A percentile compares a stretch with the other conserved stretches of the same genome.
These are phyloP conservation scores for Probosciger aterrimus DNA, from an alignment of 2,113 vertebrate genomes.

Conservation along the genomic window DNA sequence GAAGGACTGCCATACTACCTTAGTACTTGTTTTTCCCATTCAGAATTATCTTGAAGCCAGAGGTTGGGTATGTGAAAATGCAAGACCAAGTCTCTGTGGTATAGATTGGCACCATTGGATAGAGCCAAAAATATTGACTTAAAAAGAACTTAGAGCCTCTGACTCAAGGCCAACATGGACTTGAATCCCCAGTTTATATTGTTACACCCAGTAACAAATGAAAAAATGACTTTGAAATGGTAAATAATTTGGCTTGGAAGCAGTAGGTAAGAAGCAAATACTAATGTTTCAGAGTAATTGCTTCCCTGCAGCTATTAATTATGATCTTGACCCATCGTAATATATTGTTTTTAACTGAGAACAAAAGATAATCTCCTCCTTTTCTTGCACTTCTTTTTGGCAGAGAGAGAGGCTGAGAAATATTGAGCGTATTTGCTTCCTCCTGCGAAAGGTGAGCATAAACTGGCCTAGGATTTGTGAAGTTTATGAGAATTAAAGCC, in stretches of 20 bases:
- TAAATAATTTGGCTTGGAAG: background rate
- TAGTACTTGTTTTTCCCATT: background rate
- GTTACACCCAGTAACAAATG: background rate
- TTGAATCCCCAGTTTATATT: background rate
- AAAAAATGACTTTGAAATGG: background rate
- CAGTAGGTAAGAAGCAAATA: background rate
- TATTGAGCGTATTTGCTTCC: conserved; percentile 96
- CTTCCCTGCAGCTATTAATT: background rate
- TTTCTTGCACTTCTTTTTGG: background rate
- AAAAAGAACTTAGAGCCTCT: background rate
- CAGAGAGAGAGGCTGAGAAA: conserved; percentile 94
- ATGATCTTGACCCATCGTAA: background rate
- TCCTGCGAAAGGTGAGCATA: conserved; percentile 89
- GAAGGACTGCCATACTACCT: background rate
- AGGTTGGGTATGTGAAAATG: background rate
- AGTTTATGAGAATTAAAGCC: background rate
- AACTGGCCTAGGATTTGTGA: background rate
- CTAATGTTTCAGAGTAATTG: background rate
- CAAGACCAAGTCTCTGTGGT: background rate
- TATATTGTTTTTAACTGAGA: background rate
- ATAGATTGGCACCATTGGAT: background rate
- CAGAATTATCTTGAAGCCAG: background rate
- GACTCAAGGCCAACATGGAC: background rate
- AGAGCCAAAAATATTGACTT: background rate
- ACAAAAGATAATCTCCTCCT: background rate